Percentiles rank a stretch among this genome's conserved stretches.
Evolutionary conservation across 2,113 vertebrate species (phyloP).

Genomic region (Pica pica): DNA sequence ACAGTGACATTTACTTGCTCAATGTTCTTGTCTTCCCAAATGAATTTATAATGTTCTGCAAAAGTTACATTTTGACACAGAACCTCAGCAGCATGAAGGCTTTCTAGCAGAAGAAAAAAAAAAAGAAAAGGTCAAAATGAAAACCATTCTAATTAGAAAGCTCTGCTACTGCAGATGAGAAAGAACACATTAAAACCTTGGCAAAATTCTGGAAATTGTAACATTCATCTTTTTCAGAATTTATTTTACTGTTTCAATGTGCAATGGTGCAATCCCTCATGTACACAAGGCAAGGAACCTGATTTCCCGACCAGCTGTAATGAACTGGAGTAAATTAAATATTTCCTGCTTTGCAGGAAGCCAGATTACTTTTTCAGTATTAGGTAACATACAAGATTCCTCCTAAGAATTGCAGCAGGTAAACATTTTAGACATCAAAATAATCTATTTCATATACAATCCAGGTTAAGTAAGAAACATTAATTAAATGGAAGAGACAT

Average conservation of each 20-base stretch:
- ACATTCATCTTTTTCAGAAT: neutral
- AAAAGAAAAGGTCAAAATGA: neutral
- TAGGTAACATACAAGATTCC: neutral
- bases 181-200: neutral
- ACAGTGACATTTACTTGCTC: conserved; percentile 72
- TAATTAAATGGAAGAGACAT: neutral
- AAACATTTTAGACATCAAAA: neutral
- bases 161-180: neutral
- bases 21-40: conserved; percentile 80
- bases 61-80: conserved; percentile 77
- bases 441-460: neutral
- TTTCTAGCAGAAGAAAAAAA: conserved; percentile 37
- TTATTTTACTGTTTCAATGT: neutral
- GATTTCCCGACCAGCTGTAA: neutral
- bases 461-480: neutral
- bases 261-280: neutral
- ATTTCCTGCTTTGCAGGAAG: neutral
- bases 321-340: neutral
- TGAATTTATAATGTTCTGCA: conserved; percentile 81
- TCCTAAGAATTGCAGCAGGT: neutral
- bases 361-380: neutral
- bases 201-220: neutral
- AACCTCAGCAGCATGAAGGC: neutral
- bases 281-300: neutral
- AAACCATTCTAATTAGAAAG: neutral